Base-by-base conservation (phyloP, 2,113 vertebrate species). In the Thomomys bottae region DNA sequence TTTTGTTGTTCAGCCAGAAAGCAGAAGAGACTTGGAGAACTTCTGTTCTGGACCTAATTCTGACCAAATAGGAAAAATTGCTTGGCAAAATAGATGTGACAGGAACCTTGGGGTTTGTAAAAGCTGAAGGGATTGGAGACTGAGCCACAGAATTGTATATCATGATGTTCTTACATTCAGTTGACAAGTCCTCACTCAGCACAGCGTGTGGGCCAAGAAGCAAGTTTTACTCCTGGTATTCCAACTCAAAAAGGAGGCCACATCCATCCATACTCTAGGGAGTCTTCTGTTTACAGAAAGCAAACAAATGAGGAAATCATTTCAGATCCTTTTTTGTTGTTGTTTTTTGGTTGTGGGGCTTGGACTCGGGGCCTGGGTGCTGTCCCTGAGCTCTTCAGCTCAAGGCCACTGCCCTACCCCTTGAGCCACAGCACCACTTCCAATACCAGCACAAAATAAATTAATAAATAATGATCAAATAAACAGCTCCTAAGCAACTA, bases 11-110 rank as follows among this genome's bases (percentile, higher is more conserved):
- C 93, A 96, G 85, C 71, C 85, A 87, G 90, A 84, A 54, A 94
- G 72, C 1, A 4, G 88, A 94, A 88, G 75, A 94, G 67, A 82
- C 78, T 91, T 87, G 49, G 66, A 87, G 49, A 94, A 93, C 88
- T 95, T 94, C 83, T 92, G 32, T 95, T 92, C 68, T 94, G 86
- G 85, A 95, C 88, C 84, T 90, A 94, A 95, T 94, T 97, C 94
- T 88, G 42, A 93, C 57, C 90, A 96, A 95, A 40, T 61, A 92
- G 93, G 80, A 96, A 93, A 90, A 88, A 94, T 92, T 84, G 63
- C 71, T 84, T 94, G 86, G 90, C 72, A 92, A 95, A 96, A 83
- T 94, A 72, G 78, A 90, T 96, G 77, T 93, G 94, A 84, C 94
- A 93, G 77, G 90, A 87, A 93, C 54, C 72, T 88, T 57, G 28